Conservation (phyloP, 1,140 invertebrate species). For the Amphibalanus amphitrite region DNA sequence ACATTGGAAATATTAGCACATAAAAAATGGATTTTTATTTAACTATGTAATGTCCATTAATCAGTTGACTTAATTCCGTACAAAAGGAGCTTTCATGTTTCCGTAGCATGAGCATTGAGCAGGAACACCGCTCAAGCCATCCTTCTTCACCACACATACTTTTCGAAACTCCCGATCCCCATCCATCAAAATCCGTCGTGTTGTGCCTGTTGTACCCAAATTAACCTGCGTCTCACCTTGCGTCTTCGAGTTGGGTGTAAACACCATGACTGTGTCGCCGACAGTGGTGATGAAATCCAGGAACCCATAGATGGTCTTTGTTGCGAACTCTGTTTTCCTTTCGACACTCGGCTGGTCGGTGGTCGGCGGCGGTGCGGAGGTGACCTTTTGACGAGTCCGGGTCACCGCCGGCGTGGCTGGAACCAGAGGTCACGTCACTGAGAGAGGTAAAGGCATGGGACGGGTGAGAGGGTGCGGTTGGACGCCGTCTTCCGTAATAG, state of each 20-base stretch:
- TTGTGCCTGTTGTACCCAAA: too few relatives aligned
- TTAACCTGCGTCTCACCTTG: neutral
- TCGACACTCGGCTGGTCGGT: slow-evolving; percentile 31
- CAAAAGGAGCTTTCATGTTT: too few relatives aligned
- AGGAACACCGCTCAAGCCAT: too few relatives aligned
- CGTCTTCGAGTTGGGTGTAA: slow-evolving; percentile 44
- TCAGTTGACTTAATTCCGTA: too few relatives aligned
- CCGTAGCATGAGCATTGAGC: too few relatives aligned
- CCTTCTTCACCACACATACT: too few relatives aligned
- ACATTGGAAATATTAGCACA: too few relatives aligned
- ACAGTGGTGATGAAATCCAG: slow-evolving; percentile 75
- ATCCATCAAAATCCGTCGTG: too few relatives aligned
- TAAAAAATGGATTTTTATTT: too few relatives aligned
- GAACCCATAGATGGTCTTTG: slow-evolving; percentile 75
- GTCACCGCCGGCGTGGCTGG: neutral
- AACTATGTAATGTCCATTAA: neutral
- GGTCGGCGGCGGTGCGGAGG: slow-evolving; percentile 18
- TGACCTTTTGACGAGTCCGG: neutral
- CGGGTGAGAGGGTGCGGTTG: too few relatives aligned
- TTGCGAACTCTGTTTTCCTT: slow-evolving; percentile 18
- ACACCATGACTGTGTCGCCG: slow-evolving; percentile 74
- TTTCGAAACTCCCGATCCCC: too few relatives aligned
- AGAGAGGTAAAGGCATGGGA: neutral
- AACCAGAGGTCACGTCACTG: neutral
- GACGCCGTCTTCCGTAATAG: too few relatives aligned